phyloP scores from a whole-genome alignment of 2,113 vertebrate genomes.

The Scolopax mira region DNA sequence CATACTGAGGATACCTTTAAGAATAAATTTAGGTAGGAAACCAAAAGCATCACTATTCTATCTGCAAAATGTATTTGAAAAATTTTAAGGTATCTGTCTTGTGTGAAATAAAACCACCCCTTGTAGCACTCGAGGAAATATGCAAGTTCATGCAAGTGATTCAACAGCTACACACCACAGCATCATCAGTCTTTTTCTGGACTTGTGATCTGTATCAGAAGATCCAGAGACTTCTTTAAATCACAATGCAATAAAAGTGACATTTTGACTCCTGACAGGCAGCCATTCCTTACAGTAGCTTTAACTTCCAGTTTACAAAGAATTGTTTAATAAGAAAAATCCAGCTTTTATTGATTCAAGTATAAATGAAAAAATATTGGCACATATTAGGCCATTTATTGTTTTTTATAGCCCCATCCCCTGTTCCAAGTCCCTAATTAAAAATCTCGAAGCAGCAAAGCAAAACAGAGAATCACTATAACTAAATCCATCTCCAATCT shows the following conservation, averaged over 20 bases:
- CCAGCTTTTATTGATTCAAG: background rate
- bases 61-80: background rate
- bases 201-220: background rate
- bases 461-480: background rate
- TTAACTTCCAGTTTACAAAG: background rate
- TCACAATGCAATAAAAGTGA: background rate
- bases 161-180: background rate
- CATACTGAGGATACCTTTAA: background rate
- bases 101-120: background rate
- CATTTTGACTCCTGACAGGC: background rate
- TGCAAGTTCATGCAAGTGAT: background rate
- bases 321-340: background rate
- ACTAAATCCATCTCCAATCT: background rate
- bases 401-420: background rate
- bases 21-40: background rate
- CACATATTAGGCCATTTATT: background rate
- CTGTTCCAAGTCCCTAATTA: background rate
- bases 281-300: background rate
- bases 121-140: rapidly evolving
- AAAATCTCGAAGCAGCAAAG: background rate
- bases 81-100: background rate
- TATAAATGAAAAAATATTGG: background rate
- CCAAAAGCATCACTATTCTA: background rate
- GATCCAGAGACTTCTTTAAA: background rate
- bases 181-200: background rate